Evolutionary conservation across 1,140 invertebrate genomes (phyloP).

Genomic region (Drosophila tsacasi): DNA sequence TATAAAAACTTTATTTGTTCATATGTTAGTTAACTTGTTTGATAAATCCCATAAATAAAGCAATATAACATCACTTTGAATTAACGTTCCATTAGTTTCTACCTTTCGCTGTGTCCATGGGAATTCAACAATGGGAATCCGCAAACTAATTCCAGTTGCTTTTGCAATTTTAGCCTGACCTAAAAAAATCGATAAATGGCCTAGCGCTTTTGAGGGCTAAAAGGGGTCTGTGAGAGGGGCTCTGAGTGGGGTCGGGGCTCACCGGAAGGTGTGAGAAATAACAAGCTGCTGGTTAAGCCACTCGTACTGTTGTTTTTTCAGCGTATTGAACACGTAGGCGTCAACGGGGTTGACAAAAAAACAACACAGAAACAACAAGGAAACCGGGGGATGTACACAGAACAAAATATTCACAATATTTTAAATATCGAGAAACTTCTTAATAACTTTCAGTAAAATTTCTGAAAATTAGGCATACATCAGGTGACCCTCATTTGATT

Average conservation of each 20-base stretch:
- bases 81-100: background rate
- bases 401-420: background rate
- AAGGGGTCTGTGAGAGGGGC: slow-evolving; percentile 12
- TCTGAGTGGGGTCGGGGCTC: background rate
- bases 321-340: slow-evolving; percentile 60
- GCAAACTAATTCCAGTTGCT: slow-evolving; percentile 29
- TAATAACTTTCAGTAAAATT: background rate
- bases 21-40: background rate
- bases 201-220: slow-evolving; percentile 18
- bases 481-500: background rate
- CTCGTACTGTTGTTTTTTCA: slow-evolving; percentile 36
- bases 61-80: background rate
- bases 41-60: background rate
- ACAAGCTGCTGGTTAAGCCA: slow-evolving; percentile 43
- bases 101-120: slow-evolving; percentile 12
- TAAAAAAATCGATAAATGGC: slow-evolving; percentile 49
- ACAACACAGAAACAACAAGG: slow-evolving; percentile 9
- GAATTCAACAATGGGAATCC: slow-evolving; percentile 25
- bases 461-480: background rate
- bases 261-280: slow-evolving; percentile 50
- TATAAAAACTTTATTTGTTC: background rate
- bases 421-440: background rate
- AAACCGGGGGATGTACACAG: slow-evolving; percentile 26
- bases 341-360: slow-evolving; percentile 49
- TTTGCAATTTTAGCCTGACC: slow-evolving; percentile 49